phyloP scores from a whole-genome alignment of 2,113 vertebrate genomes.

The Oreochromis aureus region DNA sequence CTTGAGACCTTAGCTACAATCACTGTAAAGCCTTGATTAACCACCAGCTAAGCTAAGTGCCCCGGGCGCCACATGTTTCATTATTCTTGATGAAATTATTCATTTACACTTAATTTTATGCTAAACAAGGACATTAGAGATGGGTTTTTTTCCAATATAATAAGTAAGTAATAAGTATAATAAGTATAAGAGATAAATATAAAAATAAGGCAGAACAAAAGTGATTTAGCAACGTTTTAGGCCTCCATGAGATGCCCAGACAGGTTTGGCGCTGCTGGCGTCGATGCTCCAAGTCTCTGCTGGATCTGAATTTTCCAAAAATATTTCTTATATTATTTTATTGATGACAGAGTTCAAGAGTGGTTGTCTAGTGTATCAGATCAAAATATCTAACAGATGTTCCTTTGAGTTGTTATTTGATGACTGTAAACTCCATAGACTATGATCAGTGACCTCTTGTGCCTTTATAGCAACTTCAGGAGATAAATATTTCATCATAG shows the following conservation, averaged over 20 bases:
- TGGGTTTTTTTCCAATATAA: background rate
- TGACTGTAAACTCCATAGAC: background rate
- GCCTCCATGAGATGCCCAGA: background rate
- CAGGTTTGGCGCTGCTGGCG: background rate
- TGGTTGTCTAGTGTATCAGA: fast-evolving
- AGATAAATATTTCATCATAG: background rate
- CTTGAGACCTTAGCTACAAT: background rate
- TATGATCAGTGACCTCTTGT: background rate
- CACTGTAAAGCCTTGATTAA: background rate
- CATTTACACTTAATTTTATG: background rate
- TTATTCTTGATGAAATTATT: background rate
- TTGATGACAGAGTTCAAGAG: background rate
- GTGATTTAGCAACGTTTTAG: background rate
- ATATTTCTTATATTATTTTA: background rate
- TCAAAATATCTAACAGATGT: background rate
- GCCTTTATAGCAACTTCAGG: background rate
- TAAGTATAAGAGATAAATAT: background rate
- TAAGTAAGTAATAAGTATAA: background rate
- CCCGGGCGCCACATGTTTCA: background rate
- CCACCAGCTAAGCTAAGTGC: background rate
- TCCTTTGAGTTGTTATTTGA: background rate
- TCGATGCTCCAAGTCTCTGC: background rate
- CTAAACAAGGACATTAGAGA: background rate
- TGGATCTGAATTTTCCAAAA: background rate
- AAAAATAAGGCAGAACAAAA: background rate